Percentiles rank a stretch among this genome's conserved stretches.
Evolutionary conservation across 1,140 invertebrate genomes (phyloP).

Genomic region (Eumeta japonica): DNA sequence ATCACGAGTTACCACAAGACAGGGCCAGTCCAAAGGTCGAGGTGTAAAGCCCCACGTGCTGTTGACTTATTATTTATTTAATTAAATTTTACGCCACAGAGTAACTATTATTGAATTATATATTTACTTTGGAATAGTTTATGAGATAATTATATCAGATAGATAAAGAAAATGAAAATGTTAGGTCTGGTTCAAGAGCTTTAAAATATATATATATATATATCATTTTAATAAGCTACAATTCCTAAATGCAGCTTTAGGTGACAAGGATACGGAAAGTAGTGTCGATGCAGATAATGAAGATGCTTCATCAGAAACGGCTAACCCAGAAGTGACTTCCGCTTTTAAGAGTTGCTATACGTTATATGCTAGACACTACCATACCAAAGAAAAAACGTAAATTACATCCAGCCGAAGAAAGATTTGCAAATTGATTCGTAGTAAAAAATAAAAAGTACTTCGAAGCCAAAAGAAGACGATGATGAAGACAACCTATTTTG

Average conservation of each 20-base stretch:
- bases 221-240: conserved; percentile 15
- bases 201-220: conserved; percentile 8
- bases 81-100: too few relatives aligned
- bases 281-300: conserved; percentile 12
- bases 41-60: too few relatives aligned
- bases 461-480: conserved; percentile 17
- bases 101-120: too few relatives aligned
- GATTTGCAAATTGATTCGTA: conserved; percentile 13
- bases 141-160: too few relatives aligned
- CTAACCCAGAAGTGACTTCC: conserved; percentile 13
- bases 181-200: conserved; percentile 8
- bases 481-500: conserved; percentile 24
- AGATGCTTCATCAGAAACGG: conserved; percentile 13
- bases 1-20: too few relatives aligned
- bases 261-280: conserved; percentile 13
- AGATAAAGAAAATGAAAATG: conserved; percentile 9
- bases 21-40: too few relatives aligned
- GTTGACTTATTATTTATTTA: too few relatives aligned
- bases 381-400: conserved; percentile 19
- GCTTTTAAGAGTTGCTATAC: conserved; percentile 17
- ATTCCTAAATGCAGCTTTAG: conserved; percentile 14
- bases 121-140: too few relatives aligned
- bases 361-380: too few relatives aligned
- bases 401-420: conserved; percentile 11
- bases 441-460: conserved; percentile 16